Evolutionary conservation across 2,797 vertebrate genomes (phyloP).

Genomic region (Rhinogobio ventralis): DNA sequence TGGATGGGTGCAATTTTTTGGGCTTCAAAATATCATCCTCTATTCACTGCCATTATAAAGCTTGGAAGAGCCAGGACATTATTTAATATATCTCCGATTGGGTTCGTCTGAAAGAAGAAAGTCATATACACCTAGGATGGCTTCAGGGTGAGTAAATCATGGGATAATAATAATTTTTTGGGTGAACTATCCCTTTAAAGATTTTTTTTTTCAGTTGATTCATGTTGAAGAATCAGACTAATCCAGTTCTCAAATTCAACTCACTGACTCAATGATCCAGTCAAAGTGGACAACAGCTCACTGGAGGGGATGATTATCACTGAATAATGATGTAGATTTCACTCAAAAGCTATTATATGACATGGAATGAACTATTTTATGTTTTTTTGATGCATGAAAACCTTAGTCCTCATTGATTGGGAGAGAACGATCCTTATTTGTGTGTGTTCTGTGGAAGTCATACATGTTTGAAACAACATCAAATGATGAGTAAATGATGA

Average conservation of each 20-base stretch:
- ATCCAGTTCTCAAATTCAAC: neutral
- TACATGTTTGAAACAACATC: neutral
- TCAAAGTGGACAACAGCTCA: neutral
- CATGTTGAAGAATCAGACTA: neutral
- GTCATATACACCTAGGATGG: too few species aligned
- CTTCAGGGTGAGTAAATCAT: too few species aligned
- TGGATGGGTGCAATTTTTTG: too few species aligned
- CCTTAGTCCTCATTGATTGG: too few species aligned
- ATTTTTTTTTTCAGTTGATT: neutral
- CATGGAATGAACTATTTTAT: neutral
- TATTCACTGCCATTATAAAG: too few species aligned
- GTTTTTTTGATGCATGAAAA: neutral
- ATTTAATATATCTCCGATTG: too few species aligned
- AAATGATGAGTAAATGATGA: neutral
- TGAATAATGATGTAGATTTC: neutral
- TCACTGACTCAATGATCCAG: neutral
- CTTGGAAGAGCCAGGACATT: too few species aligned
- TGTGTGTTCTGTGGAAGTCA: neutral
- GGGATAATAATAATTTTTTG: too few species aligned
- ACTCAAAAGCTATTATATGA: neutral
- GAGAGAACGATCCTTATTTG: neutral
- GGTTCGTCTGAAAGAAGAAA: too few species aligned
- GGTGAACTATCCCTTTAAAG: too few species aligned
- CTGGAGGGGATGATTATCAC: conserved; percentile 1
- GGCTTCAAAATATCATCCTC: too few species aligned